Evolutionary conservation across 2,113 vertebrate species (phyloP).

Genomic region (Geococcyx californianus): DNA sequence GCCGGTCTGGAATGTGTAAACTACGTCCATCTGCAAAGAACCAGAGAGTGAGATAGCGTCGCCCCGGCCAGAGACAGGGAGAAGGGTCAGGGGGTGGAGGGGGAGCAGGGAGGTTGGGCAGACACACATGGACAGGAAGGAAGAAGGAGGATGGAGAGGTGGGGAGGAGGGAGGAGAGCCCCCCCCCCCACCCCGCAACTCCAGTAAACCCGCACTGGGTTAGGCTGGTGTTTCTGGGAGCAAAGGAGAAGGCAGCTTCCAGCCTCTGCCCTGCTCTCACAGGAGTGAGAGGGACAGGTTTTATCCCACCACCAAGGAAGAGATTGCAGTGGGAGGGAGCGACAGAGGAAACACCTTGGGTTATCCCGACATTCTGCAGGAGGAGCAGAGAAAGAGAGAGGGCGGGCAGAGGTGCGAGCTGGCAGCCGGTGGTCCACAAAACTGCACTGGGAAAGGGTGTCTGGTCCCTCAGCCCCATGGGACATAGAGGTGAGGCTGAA

Average conservation of each 20-base stretch:
- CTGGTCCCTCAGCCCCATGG: neutral
- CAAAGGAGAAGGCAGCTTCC: neutral
- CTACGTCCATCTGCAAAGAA: slow-evolving; percentile 99
- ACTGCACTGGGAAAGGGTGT: neutral
- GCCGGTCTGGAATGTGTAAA: slow-evolving; percentile 99
- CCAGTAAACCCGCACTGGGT: neutral
- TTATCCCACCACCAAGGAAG: neutral
- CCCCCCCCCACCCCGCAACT: neutral
- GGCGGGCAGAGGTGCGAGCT: neutral
- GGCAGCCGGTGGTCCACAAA: neutral
- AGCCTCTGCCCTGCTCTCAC: neutral
- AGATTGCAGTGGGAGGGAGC: neutral
- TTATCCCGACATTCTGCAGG: neutral
- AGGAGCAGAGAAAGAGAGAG: neutral
- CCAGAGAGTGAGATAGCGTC: slow-evolving; percentile 85
- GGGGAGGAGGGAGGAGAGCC: neutral
- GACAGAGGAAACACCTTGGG: neutral
- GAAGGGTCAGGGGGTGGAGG: neutral
- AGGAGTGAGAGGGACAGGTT: neutral
- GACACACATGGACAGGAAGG: slow-evolving; percentile 45
- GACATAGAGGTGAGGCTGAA: neutral
- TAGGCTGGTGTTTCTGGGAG: neutral
- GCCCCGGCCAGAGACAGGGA: slow-evolving; percentile 57
- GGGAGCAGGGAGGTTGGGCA: slow-evolving; percentile 16
- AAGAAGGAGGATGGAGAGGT: slow-evolving; percentile 6